A percentile compares a stretch with the other conserved stretches of the same genome.
Evolutionary conservation across 2,797 vertebrate genomes (phyloP).

Genomic region (Pyrocephalus nanus): DNA sequence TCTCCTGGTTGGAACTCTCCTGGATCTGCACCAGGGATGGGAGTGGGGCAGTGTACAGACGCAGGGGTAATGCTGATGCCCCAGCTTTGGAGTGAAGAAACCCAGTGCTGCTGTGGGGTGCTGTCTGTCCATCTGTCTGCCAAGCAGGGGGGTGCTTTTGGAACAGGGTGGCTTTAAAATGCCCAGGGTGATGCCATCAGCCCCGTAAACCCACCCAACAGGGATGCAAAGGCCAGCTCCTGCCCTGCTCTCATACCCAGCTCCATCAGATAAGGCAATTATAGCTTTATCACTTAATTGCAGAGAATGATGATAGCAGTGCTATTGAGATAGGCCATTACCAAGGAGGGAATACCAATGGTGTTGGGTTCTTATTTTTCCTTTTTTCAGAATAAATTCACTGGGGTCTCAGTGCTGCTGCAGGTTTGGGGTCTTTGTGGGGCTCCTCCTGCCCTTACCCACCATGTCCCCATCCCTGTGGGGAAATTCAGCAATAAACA

Average conservation of each 20-base stretch:
- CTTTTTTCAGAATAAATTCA: not conserved
- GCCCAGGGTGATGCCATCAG: accelerated
- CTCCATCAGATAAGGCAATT: slow-evolving; percentile 32
- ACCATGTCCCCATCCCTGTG: not conserved
- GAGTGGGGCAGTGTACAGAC: not conserved
- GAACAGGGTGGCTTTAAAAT: not conserved
- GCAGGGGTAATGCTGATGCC: not conserved
- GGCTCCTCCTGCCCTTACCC: not conserved
- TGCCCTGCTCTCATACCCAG: not conserved
- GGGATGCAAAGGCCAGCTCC: not conserved
- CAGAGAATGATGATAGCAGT: not conserved
- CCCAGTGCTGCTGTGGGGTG: not conserved
- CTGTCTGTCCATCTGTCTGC: not conserved
- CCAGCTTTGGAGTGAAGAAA: accelerated
- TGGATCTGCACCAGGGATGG: not conserved
- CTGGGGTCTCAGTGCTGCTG: accelerated
- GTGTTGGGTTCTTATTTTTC: not conserved
- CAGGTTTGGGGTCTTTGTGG: not conserved
- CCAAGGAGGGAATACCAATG: accelerated
- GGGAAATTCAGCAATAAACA: not conserved
- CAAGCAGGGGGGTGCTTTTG: not conserved
- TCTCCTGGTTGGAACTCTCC: not conserved
- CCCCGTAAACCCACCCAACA: not conserved
- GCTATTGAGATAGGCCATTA: not conserved
- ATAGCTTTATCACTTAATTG: slow-evolving; percentile 2